Conservation (phyloP, 2,888 invertebrate species). For the Gnatocerus cornutus region DNA sequence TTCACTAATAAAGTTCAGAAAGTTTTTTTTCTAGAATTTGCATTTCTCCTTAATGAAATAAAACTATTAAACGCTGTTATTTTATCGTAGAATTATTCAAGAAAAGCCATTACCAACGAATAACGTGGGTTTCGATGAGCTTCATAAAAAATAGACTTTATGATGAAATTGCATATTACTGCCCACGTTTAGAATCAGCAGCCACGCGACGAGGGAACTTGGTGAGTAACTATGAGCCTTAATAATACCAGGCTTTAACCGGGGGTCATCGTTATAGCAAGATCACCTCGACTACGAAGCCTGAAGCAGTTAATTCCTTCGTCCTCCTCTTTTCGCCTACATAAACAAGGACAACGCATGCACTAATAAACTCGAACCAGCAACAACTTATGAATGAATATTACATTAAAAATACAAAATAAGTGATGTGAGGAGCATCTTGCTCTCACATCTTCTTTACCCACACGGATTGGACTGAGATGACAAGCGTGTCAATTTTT, state of each 20-base stretch:
- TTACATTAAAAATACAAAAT: conserved; percentile 28
- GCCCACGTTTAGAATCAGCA: conserved; percentile 31
- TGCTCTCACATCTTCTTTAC: conserved; percentile 2
- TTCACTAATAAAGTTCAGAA: conserved; percentile 6
- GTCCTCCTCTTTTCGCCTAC: conserved; percentile 38
- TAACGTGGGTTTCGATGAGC: conserved; percentile 32
- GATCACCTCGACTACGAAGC: conserved; percentile 37
- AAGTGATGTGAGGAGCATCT: conserved; percentile 2
- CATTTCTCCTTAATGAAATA: conserved; percentile 13
- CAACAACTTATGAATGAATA: conserved; percentile 38
- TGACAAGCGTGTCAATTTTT: conserved; percentile 11
- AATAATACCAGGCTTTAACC: conserved; percentile 33
- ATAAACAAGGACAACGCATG: conserved; percentile 27
- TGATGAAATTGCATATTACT: conserved; percentile 22
- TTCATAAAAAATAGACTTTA: conserved; percentile 34
- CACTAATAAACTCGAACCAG: conserved; percentile 29
- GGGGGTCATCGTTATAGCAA: conserved; percentile 33
- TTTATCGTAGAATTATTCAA: conserved; percentile 24
- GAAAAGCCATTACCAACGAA: conserved; percentile 29
- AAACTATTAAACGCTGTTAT: conserved; percentile 13
- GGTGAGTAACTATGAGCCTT: conserved; percentile 26
- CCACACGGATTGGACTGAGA: conserved; percentile 8
- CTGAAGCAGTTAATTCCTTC: conserved; percentile 19
- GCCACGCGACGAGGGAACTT: conserved; percentile 39
- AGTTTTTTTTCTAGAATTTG: conserved; percentile 6